Evolutionary conservation across 2,888 invertebrate genomes (phyloP), one percentile per base, ranked within the genome.

Genomic region (Meganola albula): DNA sequence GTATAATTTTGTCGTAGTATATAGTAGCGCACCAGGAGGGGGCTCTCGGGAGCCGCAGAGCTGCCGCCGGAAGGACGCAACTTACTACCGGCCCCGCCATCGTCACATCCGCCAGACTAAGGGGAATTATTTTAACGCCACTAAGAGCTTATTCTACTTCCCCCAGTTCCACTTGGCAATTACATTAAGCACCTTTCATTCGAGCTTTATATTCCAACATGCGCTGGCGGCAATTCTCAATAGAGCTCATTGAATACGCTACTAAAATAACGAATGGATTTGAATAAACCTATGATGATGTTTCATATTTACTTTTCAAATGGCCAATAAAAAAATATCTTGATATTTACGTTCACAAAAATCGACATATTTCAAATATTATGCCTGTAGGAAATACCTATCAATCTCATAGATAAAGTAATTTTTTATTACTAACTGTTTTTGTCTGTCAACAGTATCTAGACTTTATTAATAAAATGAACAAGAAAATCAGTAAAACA

Each of bases 61-160:
- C 48, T 49, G 46, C 56, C 64, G 55, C 63, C n/a, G n/a, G n/a
- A n/a, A n/a, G n/a, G n/a, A n/a, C n/a, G n/a, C n/a, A n/a, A n/a
- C n/a, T n/a, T n/a, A n/a, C n/a, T 61, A 58, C 68, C 71, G 59
- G 56, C 48, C 51, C 53, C 63, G 56, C 48, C 64, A 44, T 61
- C 65, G 60, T 65, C 64, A 56, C 65, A 56, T 73, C 72, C 70
- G 63, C 56, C 57, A 48, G 51, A 57, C 54, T 52, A 50, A 56
- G 55, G 58, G 58, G 58, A 69, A 67, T 70, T 67, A 70, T 69
- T 73, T 66, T 67, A 70, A 64, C 60, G 69, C 62, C 53, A 63
- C 55, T 51, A 54, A 54, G 53, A 61, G 57, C 58, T 59, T 52
- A 57, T 48, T 55, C 45, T n/a, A 20, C 20, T n/a, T 7, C 20